Evolutionary conservation across 92 coral and sea anemone genomes (phyloP).

Genomic region (Diadumene lineata): DNA sequence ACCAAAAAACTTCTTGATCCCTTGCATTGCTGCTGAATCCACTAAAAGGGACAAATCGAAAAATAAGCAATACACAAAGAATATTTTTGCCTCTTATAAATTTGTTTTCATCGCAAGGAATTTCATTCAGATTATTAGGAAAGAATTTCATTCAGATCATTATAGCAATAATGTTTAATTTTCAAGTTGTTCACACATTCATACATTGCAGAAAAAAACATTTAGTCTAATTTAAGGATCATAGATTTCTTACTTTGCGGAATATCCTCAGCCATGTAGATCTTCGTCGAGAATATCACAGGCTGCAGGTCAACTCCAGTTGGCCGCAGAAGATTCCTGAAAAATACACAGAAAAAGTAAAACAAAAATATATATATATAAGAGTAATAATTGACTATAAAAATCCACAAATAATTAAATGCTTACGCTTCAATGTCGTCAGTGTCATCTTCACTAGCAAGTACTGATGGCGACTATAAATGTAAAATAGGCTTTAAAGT

Average conservation of each 20-base stretch:
- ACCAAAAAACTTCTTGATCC: slow-evolving; percentile 92
- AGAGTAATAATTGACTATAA: no score
- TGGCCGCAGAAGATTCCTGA: slow-evolving; percentile 85
- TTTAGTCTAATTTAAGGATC: neutral
- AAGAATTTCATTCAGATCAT: no score
- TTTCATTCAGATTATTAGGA: no score
- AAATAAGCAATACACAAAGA: neutral
- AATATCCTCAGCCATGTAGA: slow-evolving; percentile 85
- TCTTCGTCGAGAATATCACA: slow-evolving; percentile 74
- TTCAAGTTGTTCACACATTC: no score
- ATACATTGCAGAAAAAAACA: neutral
- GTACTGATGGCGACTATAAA: slow-evolving; percentile 53
- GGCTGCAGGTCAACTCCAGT: slow-evolving; percentile 89
- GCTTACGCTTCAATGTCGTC: slow-evolving; percentile 85
- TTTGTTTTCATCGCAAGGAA: no score
- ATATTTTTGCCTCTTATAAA: neutral
- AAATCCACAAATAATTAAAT: neutral
- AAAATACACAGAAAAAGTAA: neutral
- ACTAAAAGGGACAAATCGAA: slow-evolving; percentile 44
- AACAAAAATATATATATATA: no score
- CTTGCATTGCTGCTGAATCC: slow-evolving; percentile 86
- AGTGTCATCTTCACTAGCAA: slow-evolving; percentile 65
- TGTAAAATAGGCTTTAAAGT: neutral
- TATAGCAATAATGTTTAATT: no score
- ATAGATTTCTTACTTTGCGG: slow-evolving; percentile 80